These are phyloP conservation scores for Darevskia mixta DNA, from an alignment of 2,797 vertebrate species.

Conservation along the genomic window DNA sequence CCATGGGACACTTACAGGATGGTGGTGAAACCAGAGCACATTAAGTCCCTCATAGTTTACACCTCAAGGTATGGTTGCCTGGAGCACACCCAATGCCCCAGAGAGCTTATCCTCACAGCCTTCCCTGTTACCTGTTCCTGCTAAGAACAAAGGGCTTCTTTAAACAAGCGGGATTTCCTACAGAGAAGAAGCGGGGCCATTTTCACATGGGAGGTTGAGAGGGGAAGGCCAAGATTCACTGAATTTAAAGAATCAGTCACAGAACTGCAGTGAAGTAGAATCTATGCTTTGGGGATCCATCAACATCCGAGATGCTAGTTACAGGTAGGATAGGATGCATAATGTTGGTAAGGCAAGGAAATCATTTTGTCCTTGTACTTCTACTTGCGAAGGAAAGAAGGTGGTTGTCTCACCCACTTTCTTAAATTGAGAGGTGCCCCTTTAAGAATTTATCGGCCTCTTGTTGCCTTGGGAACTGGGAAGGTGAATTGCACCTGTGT, in stretches of 20 bases:
- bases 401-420: not conserved
- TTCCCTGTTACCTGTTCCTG: not conserved
- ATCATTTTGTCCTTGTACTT: not conserved
- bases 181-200: not conserved
- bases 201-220: not conserved
- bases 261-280: not conserved
- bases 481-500: constrained; percentile 35
- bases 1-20: not conserved
- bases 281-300: not conserved
- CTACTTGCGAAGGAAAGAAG: no score
- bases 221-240: not conserved
- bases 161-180: not conserved
- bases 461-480: constrained; percentile 31
- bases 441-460: constrained; percentile 20
- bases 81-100: not conserved
- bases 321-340: not conserved
- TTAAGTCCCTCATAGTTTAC: not conserved
- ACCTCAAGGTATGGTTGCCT: not conserved
- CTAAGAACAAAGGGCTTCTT: not conserved
- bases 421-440: not conserved
- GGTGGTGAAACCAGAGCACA: not conserved
- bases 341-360: not conserved
- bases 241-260: not conserved
- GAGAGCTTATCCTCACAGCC: not conserved
- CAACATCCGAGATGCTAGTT: not conserved